These are phyloP conservation scores for Apteryx owenii DNA, from an alignment of 2,113 vertebrate genomes.

Conservation along the genomic window DNA sequence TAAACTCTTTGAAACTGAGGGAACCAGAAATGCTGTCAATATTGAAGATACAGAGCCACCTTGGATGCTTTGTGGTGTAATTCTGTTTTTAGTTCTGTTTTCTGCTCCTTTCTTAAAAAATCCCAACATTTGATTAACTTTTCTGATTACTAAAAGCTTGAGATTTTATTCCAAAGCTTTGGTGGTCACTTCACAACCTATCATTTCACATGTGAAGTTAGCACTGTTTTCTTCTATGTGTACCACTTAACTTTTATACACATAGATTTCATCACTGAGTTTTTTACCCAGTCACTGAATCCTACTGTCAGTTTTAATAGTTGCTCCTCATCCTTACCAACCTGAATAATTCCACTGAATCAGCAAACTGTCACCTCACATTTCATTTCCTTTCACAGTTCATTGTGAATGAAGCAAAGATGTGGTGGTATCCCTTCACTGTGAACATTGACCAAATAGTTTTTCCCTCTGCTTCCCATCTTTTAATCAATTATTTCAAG, in stretches of 20 bases:
- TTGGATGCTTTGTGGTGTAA: not conserved
- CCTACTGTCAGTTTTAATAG: too few relatives aligned
- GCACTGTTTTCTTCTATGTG: not conserved
- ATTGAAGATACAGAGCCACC: not conserved
- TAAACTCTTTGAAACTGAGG: not conserved
- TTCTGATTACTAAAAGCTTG: not conserved
- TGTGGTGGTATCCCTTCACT: not conserved
- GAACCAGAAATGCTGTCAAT: not conserved
- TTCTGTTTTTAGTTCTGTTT: not conserved
- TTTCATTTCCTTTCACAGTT: not conserved
- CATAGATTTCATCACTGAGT: not conserved
- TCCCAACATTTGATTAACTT: not conserved
- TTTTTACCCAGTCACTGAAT: too few relatives aligned
- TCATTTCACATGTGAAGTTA: not conserved
- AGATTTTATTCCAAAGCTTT: not conserved
- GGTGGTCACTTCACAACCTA: not conserved
- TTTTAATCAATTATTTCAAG: not conserved
- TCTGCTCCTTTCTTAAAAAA: not conserved
- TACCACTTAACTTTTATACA: not conserved
- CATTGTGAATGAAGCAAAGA: not conserved
- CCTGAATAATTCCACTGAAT: not conserved
- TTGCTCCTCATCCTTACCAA: too few relatives aligned
- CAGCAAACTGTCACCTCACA: rapidly evolving
- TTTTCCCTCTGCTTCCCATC: not conserved
- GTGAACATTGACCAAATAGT: not conserved